Base-by-base conservation (phyloP, 2,888 invertebrate species). In the Campoplex nolae region DNA sequence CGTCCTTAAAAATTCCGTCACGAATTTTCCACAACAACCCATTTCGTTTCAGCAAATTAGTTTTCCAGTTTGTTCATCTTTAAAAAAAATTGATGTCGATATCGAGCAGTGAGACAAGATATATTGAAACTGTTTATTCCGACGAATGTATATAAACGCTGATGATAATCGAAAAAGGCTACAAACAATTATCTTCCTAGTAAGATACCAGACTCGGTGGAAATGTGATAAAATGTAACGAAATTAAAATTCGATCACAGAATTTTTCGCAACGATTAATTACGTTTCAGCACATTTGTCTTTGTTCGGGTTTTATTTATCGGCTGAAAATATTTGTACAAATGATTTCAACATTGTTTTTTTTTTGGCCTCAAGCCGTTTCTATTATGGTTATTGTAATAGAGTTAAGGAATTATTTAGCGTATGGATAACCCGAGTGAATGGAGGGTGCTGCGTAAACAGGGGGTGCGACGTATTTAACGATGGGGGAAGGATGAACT, bases 401-500 rank as follows among this genome's bases (percentile, higher is more conserved):
- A 18, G 16, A 58, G 38, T 42, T 42, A 28, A 3, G 42, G 48
- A 88, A 90, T 73, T 90, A 90, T 83, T 92, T 90, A 65, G 89
- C 89, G 87, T 90, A 91, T 84, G 91, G 91, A 87, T 93, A 92
- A 32, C 89, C 91, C 83, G 91, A 90, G 82, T 91, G 90, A 74
- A 88, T 90, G 13, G 67, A 54, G 0, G 91, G 91, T 42, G 90
- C 88, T 42, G 90, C 85, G 45, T 90, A 90, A 1, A 90, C 89
- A 0, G 88, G 85, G 4, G 91, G 89, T 2, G 88, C 88, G 67
- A 89, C 89, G 84, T 92, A 91, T 88, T 92, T 92, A 13, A 90
- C 90, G 82, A 90, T 83, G 18, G 92, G 91, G 38, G 73, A 67
- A 54, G 89, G 89, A 84, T 89, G 88, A 73, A 88, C 84, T 7